Evolutionary conservation across 1,140 invertebrate species (phyloP), one percentile per base, ranked within the genome.

Genomic region (Cephus cinctus): DNA sequence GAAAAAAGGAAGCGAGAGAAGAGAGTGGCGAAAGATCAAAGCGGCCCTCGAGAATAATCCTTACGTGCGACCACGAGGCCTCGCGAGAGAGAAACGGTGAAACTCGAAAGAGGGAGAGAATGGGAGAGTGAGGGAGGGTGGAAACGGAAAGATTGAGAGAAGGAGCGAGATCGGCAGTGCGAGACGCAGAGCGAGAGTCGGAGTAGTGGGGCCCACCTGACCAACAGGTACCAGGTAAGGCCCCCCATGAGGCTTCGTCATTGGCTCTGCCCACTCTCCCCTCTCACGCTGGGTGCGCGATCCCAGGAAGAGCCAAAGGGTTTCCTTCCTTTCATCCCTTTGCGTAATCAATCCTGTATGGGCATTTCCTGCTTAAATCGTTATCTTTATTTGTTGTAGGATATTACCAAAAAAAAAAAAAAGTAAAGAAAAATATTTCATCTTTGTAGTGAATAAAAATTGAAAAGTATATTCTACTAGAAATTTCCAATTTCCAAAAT

Each of bases 201-300:
- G n/a, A n/a, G n/a, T n/a, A 61, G 66, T 67, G 68, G 66, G 68
- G 56, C 44, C 34, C 57, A 61, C 53, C 52, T 61, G 56, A 65
- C 61, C 70, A 70, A 69, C 66, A 62, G 59, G 62, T 65, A 65
- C 57, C 57, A 54, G 56, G 45, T 57, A 57, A 59, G 55, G 57
- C 49, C 61, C 58, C 59, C 65, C 56, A 63, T 59, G 56, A 55
- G 57, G 45, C 56, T 58, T 54, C 57, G 56, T 66, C 61, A 67
- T 73, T 72, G 69, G 70, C 57, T 63, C 59, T 39, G 59, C 61
- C 56, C 54, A 57, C 48, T 56, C 62, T 51, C 56, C 62, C 67
- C 57, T 49, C 45, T n/a, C n/a, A n/a, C n/a, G n/a, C n/a, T n/a
- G n/a, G n/a, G n/a, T n/a, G n/a, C n/a, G n/a, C n/a, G n/a, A n/a